A percentile compares a stretch with the other conserved stretches of the same genome.
Evolutionary conservation across 2,113 vertebrate genomes (phyloP).

Genomic region (Calyptommatus sinebrachiatus): DNA sequence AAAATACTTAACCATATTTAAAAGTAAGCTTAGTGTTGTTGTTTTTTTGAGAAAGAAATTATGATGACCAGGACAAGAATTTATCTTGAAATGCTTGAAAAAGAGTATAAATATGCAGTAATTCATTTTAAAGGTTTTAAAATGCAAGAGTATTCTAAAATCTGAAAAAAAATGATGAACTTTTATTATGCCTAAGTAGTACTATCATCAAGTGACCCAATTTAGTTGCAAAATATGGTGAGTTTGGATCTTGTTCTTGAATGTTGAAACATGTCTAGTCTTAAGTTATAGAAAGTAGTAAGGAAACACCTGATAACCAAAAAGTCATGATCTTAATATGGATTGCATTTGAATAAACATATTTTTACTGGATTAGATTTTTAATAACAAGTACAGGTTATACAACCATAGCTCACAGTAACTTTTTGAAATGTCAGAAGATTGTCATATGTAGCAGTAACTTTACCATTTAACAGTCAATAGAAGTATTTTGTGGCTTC

Average conservation of each 20-base stretch:
- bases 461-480: conserved; percentile 31
- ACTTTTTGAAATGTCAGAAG: not conserved
- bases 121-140: conserved; percentile 55
- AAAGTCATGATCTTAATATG: conserved; percentile 31
- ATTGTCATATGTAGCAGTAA: conserved; percentile 7
- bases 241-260: conserved; percentile 1
- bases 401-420: conserved; percentile 4
- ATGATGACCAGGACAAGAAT: conserved; percentile 53
- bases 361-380: conserved; percentile 37
- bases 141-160: conserved; percentile 66
- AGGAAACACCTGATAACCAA: conserved; percentile 33
- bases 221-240: conserved; percentile 24
- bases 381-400: conserved; percentile 52
- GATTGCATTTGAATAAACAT: conserved; percentile 34
- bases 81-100: conserved; percentile 47
- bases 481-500: conserved; percentile 35
- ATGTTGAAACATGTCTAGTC: conserved; percentile 31
- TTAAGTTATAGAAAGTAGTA: conserved; percentile 36
- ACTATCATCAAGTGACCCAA: conserved; percentile 40
- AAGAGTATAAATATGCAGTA: conserved; percentile 38
- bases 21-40: conserved; percentile 39
- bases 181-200: conserved; percentile 22
- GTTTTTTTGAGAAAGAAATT: conserved; percentile 49
- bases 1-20: conserved; percentile 41
- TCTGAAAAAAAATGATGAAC: conserved; percentile 51